Conservation (phyloP, 2,113 vertebrate genomes). For the Monarcha castaneiventris region DNA sequence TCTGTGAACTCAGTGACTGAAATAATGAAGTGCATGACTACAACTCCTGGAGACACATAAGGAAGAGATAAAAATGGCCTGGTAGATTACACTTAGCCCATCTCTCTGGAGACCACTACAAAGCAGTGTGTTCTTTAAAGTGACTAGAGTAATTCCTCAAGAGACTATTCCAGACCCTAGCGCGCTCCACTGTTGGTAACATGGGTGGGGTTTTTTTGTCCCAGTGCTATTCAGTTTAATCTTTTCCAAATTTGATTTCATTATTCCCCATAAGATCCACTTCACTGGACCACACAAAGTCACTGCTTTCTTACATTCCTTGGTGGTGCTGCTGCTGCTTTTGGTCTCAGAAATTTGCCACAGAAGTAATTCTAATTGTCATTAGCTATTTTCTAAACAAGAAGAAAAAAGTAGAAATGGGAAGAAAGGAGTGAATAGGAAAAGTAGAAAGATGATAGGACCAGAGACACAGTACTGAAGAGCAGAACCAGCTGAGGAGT, state of each 20-base stretch:
- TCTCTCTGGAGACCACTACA: not conserved
- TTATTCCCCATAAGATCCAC: not conserved
- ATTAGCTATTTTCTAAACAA: not conserved
- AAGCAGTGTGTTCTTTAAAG: not conserved
- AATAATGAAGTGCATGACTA: not conserved
- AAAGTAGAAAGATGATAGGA: not conserved
- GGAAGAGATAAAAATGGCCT: slow-evolving; percentile 36
- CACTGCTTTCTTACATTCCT: not conserved
- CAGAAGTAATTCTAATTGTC: not conserved
- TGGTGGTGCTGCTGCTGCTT: not conserved
- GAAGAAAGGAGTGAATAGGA: not conserved
- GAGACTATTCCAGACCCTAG: not conserved
- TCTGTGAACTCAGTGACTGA: slow-evolving; percentile 1
- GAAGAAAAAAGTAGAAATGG: not conserved
- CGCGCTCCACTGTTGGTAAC: not conserved
- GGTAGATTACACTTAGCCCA: not conserved
- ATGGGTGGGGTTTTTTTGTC: not conserved
- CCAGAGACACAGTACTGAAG: not conserved
- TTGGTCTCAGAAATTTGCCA: not conserved
- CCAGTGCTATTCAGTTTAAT: not conserved
- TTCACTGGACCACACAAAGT: not conserved
- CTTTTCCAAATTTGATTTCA: not conserved
- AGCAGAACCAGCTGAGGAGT: not conserved
- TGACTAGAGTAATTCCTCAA: not conserved
- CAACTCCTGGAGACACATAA: not conserved